Base-by-base conservation (phyloP, 2,113 vertebrate species). In the Machaerirhynchus nigripectus region DNA sequence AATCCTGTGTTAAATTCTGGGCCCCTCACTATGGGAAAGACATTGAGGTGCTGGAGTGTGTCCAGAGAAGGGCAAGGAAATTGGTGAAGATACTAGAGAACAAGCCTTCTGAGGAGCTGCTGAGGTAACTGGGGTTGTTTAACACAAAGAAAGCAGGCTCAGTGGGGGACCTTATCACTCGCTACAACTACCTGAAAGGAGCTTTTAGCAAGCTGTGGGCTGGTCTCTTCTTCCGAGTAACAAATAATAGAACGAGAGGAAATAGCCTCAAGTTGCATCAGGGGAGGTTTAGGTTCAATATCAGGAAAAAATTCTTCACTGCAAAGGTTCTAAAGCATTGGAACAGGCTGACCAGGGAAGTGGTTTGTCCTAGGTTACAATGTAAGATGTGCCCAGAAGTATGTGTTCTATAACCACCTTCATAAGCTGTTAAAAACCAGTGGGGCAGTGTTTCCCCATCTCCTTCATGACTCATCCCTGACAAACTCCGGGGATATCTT, bases 271-370 rank as follows among this genome's bases (percentile, higher is more conserved):
- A 40, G n/a, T 21, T n/a, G 22, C 5, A 6, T 11, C 46, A 22
- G 11, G 4, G 16, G 10, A 47, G 7, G 7, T 47, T 76, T 69
- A 35, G 31, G 40, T 31, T 68, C 3, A 1, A 26, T 40, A 31
- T 26, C 22, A 21, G 12, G 20, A 53, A 67, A 67, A 80, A 75
- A 52, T 12, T 46, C 23, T 44, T 81, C 46, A 40, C 31, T 22
- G 20, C 12, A 40, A 49, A 17, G 2, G 1, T 50, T 63, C 3
- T 2, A 30, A 70, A 33, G 3, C 5, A 3, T 6, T 28, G 17
- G 7, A 40, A 56, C 6, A 63, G n/a, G 35, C 42, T 71, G 21
- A 26, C 13, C 35, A 49, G 40, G 11, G 14, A 64, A 71, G 21
- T 10, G 31, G 40, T 40, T 40, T 40, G 40, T 40, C 11, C 40